Conservation (phyloP, 2,797 vertebrate genomes). For the Notolepis coatsorum region DNA sequence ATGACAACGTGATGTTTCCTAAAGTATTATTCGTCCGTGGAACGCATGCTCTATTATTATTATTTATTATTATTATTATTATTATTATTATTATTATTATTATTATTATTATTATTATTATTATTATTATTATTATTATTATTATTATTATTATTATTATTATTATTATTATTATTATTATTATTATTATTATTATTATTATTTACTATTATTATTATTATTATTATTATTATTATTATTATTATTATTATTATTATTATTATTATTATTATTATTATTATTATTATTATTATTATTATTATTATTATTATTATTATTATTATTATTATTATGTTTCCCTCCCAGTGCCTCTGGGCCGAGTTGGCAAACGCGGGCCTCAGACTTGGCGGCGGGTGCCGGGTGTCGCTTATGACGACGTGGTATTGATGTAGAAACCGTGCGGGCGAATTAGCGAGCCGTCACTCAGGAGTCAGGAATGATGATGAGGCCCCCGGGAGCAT, state of each 20-base stretch:
- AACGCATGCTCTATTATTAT: conserved; percentile 2
- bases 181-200: not conserved
- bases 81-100: not conserved
- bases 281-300: not conserved
- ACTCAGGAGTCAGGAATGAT: conserved; percentile 7
- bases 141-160: not conserved
- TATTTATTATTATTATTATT: not conserved
- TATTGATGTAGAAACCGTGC: not conserved
- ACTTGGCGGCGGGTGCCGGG: not conserved
- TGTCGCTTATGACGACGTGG: not conserved
- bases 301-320: not conserved
- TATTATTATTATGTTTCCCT: not conserved
- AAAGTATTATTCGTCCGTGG: not conserved
- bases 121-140: not conserved
- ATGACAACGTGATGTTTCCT: not conserved
- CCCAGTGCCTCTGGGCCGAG: conserved; percentile 6
- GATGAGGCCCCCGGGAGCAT: not conserved
- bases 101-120: not conserved
- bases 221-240: not conserved
- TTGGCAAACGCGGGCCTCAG: not conserved
- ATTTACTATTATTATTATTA: not conserved
- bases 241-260: not conserved
- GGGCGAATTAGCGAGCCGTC: conserved; percentile 5
- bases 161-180: not conserved
- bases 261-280: not conserved